Evolutionary conservation across 1,140 invertebrate genomes (phyloP).

Genomic region (Tetragonula clypearis): DNA sequence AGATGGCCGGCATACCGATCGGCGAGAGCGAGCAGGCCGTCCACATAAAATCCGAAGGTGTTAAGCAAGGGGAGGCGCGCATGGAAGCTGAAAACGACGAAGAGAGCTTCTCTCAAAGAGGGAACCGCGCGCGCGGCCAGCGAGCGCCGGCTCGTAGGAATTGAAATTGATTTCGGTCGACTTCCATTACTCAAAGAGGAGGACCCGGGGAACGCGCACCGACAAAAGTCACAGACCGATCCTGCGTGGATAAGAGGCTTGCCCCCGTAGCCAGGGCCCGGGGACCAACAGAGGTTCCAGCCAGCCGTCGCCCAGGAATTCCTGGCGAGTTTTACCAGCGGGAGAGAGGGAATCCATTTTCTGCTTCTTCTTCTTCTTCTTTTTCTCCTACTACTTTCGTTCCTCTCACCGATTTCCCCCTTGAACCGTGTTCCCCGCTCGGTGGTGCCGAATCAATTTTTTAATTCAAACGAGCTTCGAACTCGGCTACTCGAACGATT

Average conservation of each 20-base stretch:
- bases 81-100: conserved; percentile 30
- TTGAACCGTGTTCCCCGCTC: not conserved
- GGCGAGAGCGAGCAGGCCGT: conserved; percentile 18
- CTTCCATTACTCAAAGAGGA: conserved; percentile 75
- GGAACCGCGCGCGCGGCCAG: conserved; percentile 31
- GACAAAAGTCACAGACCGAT: conserved; percentile 75
- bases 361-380: conserved; percentile 27
- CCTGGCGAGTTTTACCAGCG: conserved; percentile 74
- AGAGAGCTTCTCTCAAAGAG: conserved; percentile 40
- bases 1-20: conserved; percentile 42
- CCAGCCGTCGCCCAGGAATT: conserved; percentile 69
- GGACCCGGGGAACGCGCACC: conserved; percentile 66
- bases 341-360: conserved; percentile 63
- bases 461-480: not conserved
- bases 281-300: conserved; percentile 52
- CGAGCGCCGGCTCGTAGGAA: conserved; percentile 63
- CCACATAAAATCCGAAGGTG: conserved; percentile 58
- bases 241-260: conserved; percentile 70
- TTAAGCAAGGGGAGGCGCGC: conserved; percentile 56
- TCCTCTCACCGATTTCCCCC: conserved; percentile 5
- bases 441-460: conserved; percentile 41
- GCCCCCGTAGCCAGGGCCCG: conserved; percentile 50
- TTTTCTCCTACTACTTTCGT: conserved; percentile 24
- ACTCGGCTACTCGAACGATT: not conserved
- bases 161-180: conserved; percentile 77